Evolutionary conservation across 2,888 invertebrate species (phyloP).

Genomic region (Calameuta filiformis): DNA sequence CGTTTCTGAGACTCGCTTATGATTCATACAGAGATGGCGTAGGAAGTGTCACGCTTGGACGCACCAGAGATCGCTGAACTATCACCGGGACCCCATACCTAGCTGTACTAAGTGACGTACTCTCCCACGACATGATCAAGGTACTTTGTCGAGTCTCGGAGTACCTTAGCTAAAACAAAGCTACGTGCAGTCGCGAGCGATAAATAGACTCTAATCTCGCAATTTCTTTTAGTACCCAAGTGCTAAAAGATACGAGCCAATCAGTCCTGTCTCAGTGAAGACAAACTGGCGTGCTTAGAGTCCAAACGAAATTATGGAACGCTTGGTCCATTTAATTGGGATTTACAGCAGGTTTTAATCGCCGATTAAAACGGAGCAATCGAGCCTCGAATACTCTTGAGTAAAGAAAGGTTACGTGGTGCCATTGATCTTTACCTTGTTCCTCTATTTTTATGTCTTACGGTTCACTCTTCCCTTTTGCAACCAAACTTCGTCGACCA

Average conservation of each 20-base stretch:
- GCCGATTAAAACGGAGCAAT: not conserved
- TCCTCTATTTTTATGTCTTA: not conserved
- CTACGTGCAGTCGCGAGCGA: not conserved
- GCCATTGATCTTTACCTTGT: not conserved
- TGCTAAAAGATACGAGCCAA: not conserved
- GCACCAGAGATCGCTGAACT: constrained; percentile 35
- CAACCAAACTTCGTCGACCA: too few relatives aligned
- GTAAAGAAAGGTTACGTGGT: not conserved
- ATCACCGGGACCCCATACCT: constrained; percentile 29
- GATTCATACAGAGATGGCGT: constrained; percentile 25
- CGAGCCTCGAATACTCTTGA: not conserved
- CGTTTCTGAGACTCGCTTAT: constrained; percentile 15
- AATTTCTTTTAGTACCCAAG: not conserved
- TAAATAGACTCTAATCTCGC: not conserved
- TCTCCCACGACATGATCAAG: not conserved
- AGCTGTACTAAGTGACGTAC: constrained; percentile 28
- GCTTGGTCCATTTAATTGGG: not conserved
- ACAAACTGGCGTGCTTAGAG: not conserved
- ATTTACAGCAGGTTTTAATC: not conserved
- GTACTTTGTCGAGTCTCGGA: not conserved
- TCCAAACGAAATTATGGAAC: not conserved
- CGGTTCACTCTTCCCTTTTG: not conserved
- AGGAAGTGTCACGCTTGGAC: constrained; percentile 32
- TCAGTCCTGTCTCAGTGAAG: not conserved
- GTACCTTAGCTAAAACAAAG: not conserved